Percentiles rank a stretch among this genome's conserved stretches.
Conservation (phyloP, 2,797 vertebrate species). For the Poeciliopsis turneri region DNA sequence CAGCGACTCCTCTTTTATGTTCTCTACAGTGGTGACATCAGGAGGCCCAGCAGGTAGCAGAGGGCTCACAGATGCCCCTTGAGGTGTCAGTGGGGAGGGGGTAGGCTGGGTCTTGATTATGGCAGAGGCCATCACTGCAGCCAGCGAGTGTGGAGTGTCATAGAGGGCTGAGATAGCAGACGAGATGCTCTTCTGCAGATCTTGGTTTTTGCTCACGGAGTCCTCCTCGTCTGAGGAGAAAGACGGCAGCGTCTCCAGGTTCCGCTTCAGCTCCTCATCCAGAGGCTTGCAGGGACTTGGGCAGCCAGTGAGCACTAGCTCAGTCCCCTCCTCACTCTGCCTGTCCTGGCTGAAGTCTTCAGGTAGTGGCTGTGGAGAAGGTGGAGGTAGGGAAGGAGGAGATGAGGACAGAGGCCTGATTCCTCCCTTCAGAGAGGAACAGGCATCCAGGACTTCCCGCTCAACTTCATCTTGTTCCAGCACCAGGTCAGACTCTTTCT, state of each 20-base stretch:
- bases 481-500: slow-evolving; percentile 76
- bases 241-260: slow-evolving; percentile 90
- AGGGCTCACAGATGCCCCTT: slow-evolving; percentile 59
- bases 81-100: slow-evolving; percentile 55
- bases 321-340: slow-evolving; percentile 78
- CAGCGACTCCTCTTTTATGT: slow-evolving; percentile 42
- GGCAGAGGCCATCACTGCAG: slow-evolving; percentile 65
- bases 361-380: slow-evolving; percentile 41
- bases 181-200: slow-evolving; percentile 94
- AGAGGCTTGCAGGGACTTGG: slow-evolving; percentile 89
- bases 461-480: slow-evolving; percentile 29
- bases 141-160: slow-evolving; percentile 81
- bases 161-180: slow-evolving; percentile 93
- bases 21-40: slow-evolving; percentile 47
- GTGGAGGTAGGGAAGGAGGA: slow-evolving; percentile 57
- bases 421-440: slow-evolving; percentile 73
- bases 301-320: slow-evolving; percentile 83
- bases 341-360: slow-evolving; percentile 59
- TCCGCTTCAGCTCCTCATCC: slow-evolving; percentile 91
- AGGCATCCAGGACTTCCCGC: slow-evolving; percentile 55
- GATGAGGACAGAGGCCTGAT: slow-evolving; percentile 71
- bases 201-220: slow-evolving; percentile 92
- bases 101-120: slow-evolving; percentile 66
- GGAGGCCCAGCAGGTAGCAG: slow-evolving; percentile 62
- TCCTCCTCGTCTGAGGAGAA: slow-evolving; percentile 95